Evolutionary conservation across 1,140 invertebrate genomes (phyloP).

Genomic region (Drosophila rufa): DNA sequence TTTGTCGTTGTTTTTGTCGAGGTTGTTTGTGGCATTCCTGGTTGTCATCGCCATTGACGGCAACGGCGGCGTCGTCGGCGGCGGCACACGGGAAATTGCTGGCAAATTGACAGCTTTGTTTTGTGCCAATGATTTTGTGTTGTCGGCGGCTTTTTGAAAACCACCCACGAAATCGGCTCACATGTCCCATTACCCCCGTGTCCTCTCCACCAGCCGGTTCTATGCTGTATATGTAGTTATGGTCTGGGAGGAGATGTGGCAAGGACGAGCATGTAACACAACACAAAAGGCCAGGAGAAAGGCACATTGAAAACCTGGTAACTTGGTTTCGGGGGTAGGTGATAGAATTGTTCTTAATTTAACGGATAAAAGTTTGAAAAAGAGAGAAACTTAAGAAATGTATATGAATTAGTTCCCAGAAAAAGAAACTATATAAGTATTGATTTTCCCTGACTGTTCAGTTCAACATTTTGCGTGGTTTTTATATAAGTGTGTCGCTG

Average conservation of each 20-base stretch:
- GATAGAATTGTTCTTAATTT: not conserved
- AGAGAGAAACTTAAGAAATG: not conserved
- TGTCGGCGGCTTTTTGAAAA: slow-evolving; percentile 45
- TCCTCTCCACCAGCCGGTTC: not conserved
- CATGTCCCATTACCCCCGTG: slow-evolving; percentile 38
- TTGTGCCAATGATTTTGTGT: slow-evolving; percentile 67
- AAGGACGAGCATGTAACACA: slow-evolving; percentile 32
- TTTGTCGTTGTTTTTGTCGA: slow-evolving; percentile 53
- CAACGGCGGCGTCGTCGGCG: not conserved
- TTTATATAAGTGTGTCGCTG: no score
- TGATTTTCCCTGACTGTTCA: not conserved
- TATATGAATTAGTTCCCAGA: not conserved
- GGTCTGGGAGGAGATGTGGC: not conserved
- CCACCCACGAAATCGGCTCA: slow-evolving; percentile 42
- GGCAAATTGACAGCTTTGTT: slow-evolving; percentile 81
- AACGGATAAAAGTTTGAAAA: not conserved
- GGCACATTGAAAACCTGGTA: not conserved
- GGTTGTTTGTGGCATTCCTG: slow-evolving; percentile 39
- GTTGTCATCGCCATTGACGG: slow-evolving; percentile 33
- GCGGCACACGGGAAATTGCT: slow-evolving; percentile 62
- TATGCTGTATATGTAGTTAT: not conserved
- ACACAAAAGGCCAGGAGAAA: slow-evolving; percentile 31
- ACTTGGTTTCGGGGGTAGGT: slow-evolving; percentile 1
- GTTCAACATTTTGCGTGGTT: no score
- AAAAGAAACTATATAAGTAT: not conserved